Evolutionary conservation across 2,888 invertebrate genomes (phyloP).

Genomic region (Axea sp.): DNA sequence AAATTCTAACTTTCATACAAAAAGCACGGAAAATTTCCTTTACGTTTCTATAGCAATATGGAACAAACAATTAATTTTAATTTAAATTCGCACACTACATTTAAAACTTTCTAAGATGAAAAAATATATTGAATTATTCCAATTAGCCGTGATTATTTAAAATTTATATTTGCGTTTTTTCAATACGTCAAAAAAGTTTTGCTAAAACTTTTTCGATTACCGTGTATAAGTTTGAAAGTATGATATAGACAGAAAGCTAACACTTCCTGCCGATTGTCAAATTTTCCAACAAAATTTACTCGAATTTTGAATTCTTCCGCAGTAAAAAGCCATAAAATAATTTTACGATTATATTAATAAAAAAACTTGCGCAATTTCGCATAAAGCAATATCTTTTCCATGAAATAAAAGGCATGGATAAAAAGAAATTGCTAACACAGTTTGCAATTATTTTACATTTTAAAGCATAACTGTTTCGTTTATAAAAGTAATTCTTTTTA

Average conservation of each 20-base stretch:
- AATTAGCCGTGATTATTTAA: conserved; percentile 16
- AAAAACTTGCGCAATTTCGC: no score
- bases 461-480: no score
- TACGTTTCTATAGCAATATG: no score
- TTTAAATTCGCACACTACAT: conserved; percentile 4
- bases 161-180: conserved; percentile 25
- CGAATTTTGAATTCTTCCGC: not conserved
- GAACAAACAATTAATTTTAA: no score
- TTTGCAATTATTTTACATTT: no score
- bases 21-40: no score
- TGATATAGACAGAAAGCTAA: conserved; percentile 3
- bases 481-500: no score
- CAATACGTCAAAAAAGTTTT: conserved; percentile 17
- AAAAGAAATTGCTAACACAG: no score
- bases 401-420: no score
- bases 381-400: not conserved
- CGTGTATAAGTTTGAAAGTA: conserved; percentile 29
- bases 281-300: conserved; percentile 9
- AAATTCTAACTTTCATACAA: no score
- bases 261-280: conserved; percentile 15
- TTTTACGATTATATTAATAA: no score
- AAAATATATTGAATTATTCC: conserved; percentile 14
- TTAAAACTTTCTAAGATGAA: conserved; percentile 14
- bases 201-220: conserved; percentile 36
- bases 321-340: not conserved